Conservation (phyloP, 2,888 invertebrate genomes). For the Orthosia cruda region DNA sequence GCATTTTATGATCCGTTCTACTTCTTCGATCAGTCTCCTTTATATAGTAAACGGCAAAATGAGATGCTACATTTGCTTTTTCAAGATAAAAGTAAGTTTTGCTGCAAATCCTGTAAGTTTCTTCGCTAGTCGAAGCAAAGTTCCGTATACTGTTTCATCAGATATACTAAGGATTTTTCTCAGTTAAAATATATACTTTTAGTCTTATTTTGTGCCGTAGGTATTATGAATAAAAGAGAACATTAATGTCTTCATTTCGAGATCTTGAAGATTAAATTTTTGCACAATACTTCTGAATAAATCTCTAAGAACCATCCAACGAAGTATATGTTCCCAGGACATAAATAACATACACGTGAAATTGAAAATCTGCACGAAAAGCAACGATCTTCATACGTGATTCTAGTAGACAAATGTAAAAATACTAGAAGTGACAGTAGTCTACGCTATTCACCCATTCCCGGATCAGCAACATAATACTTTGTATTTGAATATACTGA, state of each 20-base stretch:
- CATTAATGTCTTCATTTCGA: neutral
- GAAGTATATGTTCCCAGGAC: neutral
- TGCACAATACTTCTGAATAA: neutral
- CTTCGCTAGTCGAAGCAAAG: conserved; percentile 38
- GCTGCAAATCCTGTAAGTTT: conserved; percentile 55
- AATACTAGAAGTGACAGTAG: conserved; percentile 3
- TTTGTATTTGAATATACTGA: conserved; percentile 24
- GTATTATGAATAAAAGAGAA: conserved; percentile 5
- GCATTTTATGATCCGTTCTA: conserved; percentile 90
- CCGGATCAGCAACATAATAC: conserved; percentile 24
- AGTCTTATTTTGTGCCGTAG: conserved; percentile 40
- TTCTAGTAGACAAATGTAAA: neutral
- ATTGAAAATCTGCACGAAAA: conserved; percentile 18
- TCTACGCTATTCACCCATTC: neutral
- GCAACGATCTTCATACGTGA: neutral
- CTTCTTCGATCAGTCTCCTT: conserved; percentile 81
- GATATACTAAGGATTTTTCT: conserved; percentile 46
- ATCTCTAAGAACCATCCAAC: neutral
- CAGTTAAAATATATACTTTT: conserved; percentile 33
- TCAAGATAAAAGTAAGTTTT: conserved; percentile 56
- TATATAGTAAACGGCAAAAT: conserved; percentile 76
- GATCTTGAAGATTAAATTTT: neutral
- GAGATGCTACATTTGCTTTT: conserved; percentile 67
- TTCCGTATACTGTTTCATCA: conserved; percentile 53
- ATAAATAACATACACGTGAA: neutral